Evolutionary conservation across 2,797 vertebrate species (phyloP).

Genomic region (Monodelphis domestica): DNA sequence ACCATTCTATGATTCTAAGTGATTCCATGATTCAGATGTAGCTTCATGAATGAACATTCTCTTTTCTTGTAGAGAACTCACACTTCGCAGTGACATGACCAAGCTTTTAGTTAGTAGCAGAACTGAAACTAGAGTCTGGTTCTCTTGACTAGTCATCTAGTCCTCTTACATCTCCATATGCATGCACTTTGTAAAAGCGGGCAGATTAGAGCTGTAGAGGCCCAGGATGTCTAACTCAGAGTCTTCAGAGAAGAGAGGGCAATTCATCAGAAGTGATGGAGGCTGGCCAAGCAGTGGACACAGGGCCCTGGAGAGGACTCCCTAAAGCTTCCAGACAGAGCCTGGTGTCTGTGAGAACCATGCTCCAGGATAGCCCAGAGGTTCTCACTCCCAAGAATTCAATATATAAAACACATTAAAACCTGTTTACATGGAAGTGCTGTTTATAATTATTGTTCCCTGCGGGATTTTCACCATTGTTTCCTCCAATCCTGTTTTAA

Average conservation of each 20-base stretch:
- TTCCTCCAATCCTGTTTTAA: conserved; percentile 76
- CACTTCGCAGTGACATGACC: not conserved
- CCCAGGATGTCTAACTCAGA: not conserved
- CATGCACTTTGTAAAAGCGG: not conserved
- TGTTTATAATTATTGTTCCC: conserved; percentile 78
- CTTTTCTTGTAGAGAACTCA: not conserved
- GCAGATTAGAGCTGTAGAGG: not conserved
- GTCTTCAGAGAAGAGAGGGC: not conserved
- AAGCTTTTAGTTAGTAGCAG: not conserved
- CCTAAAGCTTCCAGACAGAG: not conserved
- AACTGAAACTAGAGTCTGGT: not conserved
- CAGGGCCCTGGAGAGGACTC: not conserved
- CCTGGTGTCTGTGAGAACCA: not conserved
- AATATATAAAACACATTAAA: conserved; percentile 79
- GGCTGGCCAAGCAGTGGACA: not conserved
- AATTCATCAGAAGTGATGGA: not conserved
- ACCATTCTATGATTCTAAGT: not conserved
- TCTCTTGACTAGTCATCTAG: not conserved
- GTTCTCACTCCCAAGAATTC: conserved; percentile 71
- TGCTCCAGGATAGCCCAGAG: conserved; percentile 50
- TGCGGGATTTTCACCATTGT: conserved; percentile 64
- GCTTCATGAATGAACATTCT: not conserved
- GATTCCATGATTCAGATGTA: not conserved
- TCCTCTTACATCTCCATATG: not conserved
- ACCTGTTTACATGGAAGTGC: conserved; percentile 76